These are phyloP conservation scores for Heliconius nattereri DNA, from an alignment of 1,140 invertebrate species.

Conservation along the genomic window DNA sequence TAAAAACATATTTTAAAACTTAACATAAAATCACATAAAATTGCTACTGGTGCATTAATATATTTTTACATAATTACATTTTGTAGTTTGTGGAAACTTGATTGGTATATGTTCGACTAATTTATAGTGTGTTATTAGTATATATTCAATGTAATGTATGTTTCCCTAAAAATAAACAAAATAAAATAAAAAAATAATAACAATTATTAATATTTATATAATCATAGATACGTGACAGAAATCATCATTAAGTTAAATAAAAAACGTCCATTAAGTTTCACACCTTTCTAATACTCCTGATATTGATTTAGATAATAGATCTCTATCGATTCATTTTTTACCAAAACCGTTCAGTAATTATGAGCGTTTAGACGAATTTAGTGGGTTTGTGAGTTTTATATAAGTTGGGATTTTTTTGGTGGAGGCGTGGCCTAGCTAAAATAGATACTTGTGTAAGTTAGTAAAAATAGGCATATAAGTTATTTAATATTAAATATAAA, in stretches of 20 bases:
- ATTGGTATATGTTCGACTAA: no score
- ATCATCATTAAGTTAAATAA: conserved; percentile 3
- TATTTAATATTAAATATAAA: no score
- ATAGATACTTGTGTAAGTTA: background rate
- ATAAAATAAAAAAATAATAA: no score
- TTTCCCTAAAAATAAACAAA: background rate
- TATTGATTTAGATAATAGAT: conserved; percentile 75
- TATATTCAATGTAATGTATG: no score
- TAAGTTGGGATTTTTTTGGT: background rate
- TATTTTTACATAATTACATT: no score
- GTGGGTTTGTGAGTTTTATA: conserved; percentile 44
- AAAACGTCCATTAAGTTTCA: conserved; percentile 39
- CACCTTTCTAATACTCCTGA: conserved; percentile 53
- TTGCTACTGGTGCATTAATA: no score
- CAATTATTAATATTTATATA: background rate
- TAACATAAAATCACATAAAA: no score
- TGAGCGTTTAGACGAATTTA: conserved; percentile 49
- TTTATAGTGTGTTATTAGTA: no score
- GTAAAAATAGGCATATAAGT: background rate
- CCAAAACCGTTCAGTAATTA: conserved; percentile 47
- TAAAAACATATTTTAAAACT: no score
- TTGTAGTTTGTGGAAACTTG: no score
- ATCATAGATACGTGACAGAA: conserved; percentile 18
- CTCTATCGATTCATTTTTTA: conserved; percentile 58
- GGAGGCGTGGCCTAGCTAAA: background rate